Evolutionary conservation across 2,113 vertebrate genomes (phyloP), one percentile per base, ranked within the genome.

Genomic region (Dunckerocampus dactyliophorus): DNA sequence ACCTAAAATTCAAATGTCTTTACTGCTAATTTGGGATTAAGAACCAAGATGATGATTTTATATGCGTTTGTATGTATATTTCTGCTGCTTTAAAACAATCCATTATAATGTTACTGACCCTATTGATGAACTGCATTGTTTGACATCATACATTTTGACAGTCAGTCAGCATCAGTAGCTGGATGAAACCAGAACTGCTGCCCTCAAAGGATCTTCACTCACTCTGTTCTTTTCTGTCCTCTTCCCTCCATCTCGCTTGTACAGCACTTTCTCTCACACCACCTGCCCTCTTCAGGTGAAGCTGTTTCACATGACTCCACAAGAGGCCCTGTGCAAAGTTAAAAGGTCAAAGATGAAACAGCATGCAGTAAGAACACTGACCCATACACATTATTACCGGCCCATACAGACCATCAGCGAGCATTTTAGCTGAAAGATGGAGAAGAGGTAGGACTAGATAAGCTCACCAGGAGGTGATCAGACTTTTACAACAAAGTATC

Each of bases 231-330:
- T 34, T 34, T 34, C 31, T 34, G 47, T 67, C 22, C 22, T 65
- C 24, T 64, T 24, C 46, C 28, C 31, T 37, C 39, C 50, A 47
- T 56, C 51, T 45, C 45, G 48, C 71, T 42, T 19, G 53, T 48
- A 63, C 37, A 15, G 8, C 39, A 28, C 24, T 28, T 50, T 59
- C 48, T 57, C 7, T 8, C 7, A 56, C 39, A 15, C 51, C 79
- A 28, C 17, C 37, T 28, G 59, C 56, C 45, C 48, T 57, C 22
- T 51, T 52, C 77, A 82, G 77, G 71, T 79, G 83, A 89, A 90
- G 85, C 82, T 88, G 79, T 73, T 84, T 88, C 87, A 85, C 81
- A 86, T 88, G 85, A 88, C 82, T 84, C 20, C 31, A 46, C 37
- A 66, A 31, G 50, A 28, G 68, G 73, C 65, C 64, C 55, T 51